Base-by-base conservation (phyloP, 2,113 vertebrate genomes). In the Lichenostomus cassidix region DNA sequence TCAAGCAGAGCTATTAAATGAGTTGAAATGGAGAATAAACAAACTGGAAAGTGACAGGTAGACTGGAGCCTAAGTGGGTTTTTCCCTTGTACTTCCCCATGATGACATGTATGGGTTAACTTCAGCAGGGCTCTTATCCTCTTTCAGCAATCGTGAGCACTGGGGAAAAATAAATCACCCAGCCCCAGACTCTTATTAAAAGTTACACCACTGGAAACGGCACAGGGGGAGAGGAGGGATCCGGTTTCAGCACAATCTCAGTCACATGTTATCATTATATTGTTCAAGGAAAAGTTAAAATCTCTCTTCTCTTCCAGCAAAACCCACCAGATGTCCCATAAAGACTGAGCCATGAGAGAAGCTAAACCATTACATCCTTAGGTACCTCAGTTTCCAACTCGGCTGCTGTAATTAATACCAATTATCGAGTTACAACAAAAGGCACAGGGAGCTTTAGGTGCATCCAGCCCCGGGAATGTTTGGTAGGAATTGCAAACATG, bases 141-240 rank as follows among this genome's bases (percentile, higher is more conserved):
- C 94, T 96, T 92, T 93, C 96, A 96, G 95, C 91, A 95, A 94
- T 94, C 21, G 0, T 24, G 70, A 86, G 92, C 95, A 64, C 92
- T 68, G 86, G 93, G 96, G 95, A 92, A 84, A 96, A 96, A 97
- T 97, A 96, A 97, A 97, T 97, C 96, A 95, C 37, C 27, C 65
- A 82, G 79, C 89, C 92, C 91, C 95, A 95, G 94, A 80, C 96
- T 96, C 94, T 97, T 97, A 97, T 96, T 97, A 97, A 92, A 94
- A 96, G 97, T 95, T 95, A 92, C 91, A 94, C 87, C 92, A 94
- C 15, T 97, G 91, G 90, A 95, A 97, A 86, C 44, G 9, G 69
- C 83, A 65, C 78, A 9, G 86, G 89, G 95, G 87, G 95, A 95
- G 88, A 96, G 82, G 59, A 74, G 90, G 93, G 53, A 92, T 97